Evolutionary conservation across 2,113 vertebrate genomes (phyloP).

Genomic region (Pedionomus torquatus): DNA sequence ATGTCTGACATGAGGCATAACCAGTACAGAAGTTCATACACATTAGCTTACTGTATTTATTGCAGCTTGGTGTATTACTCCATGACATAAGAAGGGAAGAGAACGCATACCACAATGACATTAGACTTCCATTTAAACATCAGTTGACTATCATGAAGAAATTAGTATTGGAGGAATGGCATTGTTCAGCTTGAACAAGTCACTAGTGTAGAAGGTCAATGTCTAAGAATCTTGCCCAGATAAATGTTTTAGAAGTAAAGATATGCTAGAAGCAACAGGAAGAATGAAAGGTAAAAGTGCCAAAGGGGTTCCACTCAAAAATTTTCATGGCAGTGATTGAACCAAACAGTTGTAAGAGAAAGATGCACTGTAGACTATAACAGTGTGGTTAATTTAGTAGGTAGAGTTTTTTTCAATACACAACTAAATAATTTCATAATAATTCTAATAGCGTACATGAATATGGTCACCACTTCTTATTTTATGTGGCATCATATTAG

Average conservation of each 20-base stretch:
- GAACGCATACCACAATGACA: not conserved
- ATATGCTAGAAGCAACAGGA: not conserved
- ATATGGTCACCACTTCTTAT: not conserved
- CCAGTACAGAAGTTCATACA: not conserved
- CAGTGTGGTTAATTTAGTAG: not conserved
- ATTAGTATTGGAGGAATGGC: not conserved
- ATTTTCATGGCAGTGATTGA: not conserved
- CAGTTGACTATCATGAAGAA: not conserved
- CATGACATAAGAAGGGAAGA: not conserved
- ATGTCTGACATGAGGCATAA: not conserved
- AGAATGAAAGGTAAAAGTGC: not conserved
- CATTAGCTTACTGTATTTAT: not conserved
- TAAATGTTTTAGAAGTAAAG: not conserved
- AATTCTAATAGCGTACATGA: not conserved
- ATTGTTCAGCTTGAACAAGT: not conserved
- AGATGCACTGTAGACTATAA: not conserved
- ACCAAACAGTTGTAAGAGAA: not conserved
- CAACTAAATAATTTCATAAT: not conserved
- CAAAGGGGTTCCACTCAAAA: not conserved
- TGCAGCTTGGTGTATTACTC: not conserved
- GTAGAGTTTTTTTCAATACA: not conserved
- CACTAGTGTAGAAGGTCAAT: not conserved
- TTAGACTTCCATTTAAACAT: not conserved
- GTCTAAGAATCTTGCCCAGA: not conserved
- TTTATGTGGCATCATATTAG: not conserved